Conservation (phyloP, 2,888 invertebrate species). For the Chironomus riparius region DNA sequence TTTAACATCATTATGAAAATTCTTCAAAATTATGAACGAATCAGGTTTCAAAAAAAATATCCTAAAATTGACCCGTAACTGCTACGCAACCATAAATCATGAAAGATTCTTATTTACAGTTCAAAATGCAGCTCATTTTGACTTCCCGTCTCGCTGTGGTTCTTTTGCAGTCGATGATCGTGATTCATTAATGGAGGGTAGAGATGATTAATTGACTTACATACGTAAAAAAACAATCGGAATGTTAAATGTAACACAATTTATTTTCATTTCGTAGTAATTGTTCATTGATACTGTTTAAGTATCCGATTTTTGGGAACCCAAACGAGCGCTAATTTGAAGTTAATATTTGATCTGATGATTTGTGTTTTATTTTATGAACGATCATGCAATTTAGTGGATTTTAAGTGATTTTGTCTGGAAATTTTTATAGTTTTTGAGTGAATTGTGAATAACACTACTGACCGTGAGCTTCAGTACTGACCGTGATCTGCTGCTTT, state of each 20-base stretch:
- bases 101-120: background rate
- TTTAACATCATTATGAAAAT: background rate
- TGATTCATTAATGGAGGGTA: too few relatives aligned
- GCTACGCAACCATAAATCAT: background rate
- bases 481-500: too few relatives aligned
- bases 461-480: too few relatives aligned
- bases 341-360: background rate
- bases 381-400: too few relatives aligned
- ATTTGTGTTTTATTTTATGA: too few relatives aligned
- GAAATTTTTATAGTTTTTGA: too few relatives aligned
- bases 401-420: too few relatives aligned
- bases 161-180: too few relatives aligned
- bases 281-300: background rate
- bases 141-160: too few relatives aligned
- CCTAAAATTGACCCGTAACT: background rate
- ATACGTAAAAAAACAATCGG: background rate
- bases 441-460: too few relatives aligned
- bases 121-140: background rate
- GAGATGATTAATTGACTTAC: background rate
- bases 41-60: background rate
- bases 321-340: conserved; percentile 9
- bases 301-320: background rate
- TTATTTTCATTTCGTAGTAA: background rate
- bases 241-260: background rate
- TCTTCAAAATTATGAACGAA: background rate